Conservation (phyloP, 2,888 invertebrate genomes). For the Octonoba sinensis region DNA sequence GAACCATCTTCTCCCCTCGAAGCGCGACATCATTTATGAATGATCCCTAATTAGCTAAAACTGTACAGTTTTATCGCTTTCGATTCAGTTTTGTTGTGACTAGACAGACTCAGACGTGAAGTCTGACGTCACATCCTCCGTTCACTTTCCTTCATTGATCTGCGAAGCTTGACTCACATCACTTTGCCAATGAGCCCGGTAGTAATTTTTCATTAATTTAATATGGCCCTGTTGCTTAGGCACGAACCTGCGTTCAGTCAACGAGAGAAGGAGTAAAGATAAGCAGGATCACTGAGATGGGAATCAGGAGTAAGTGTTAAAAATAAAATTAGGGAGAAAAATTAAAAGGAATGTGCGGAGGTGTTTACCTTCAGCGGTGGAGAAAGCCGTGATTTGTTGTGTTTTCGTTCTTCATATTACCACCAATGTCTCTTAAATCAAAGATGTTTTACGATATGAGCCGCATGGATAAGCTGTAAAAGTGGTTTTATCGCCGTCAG, state of each 20-base stretch:
- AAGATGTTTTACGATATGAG: conserved; percentile 39
- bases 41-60: too few relatives aligned
- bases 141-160: too few relatives aligned
- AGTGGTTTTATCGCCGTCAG: conserved; percentile 1
- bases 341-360: conserved; percentile 41
- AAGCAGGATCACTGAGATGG: neutral
- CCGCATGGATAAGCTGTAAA: conserved; percentile 21
- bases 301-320: conserved; percentile 37
- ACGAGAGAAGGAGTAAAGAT: neutral
- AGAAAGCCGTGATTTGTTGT: conserved; percentile 40
- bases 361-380: conserved; percentile 19
- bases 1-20: too few relatives aligned
- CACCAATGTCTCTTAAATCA: conserved; percentile 32
- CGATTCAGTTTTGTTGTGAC: too few relatives aligned
- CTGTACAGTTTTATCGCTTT: too few relatives aligned
- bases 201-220: conserved; percentile 40
- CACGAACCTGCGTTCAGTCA: conserved; percentile 21
- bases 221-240: conserved; percentile 26
- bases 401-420: conserved; percentile 23
- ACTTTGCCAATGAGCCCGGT: neutral
- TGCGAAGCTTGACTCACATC: conserved; percentile 6
- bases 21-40: too few relatives aligned
- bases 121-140: too few relatives aligned
- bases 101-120: too few relatives aligned
- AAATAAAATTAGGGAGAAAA: conserved; percentile 51